Evolutionary conservation across 2,113 vertebrate genomes (phyloP), one percentile per base, ranked within the genome.

Genomic region (Caranx ignobilis): DNA sequence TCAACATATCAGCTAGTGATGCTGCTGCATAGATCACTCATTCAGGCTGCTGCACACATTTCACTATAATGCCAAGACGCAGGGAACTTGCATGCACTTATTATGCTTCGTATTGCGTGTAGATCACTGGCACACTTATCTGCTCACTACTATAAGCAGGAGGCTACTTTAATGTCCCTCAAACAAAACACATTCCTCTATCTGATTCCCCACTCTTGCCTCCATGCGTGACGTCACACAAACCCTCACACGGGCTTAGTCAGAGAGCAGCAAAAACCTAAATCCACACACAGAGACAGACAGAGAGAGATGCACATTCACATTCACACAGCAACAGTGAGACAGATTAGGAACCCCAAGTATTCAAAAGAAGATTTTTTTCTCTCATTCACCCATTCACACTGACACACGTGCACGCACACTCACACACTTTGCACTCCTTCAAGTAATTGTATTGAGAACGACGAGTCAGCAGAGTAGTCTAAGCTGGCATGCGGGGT

Each of bases 401-500:
- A 68, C 32, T 16, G 55, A 35, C 48, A 26, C 63, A 60, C 18
- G 83, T 72, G 13, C 76, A 62, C 41, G 61, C 71, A 26, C 57
- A 26, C 34, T 18, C 72, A 71, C 81, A 74, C 57, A 77, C 68
- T 66, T 54, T 75, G 45, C 19, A 3, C 50, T 50, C 62, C 84
- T 83, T 84, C 69, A 87, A 79, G 77, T 83, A 72, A 88, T 68
- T 89, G 71, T 83, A 81, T 78, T 72, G 18, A 71, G 69, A 89
- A 59, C 8, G 78, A 69, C 52, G 47, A 90, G 81, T 93, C 91
- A 90, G 92, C 92, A 88, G 77, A 89, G 88, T 52, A 70, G 84
- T 79, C 75, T 83, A 79, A 87, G 82, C 86, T 85, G 87, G 79
- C 81, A 76, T 79, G 61, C 66, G n/a, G 79, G 79, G 82, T 83